Evolutionary conservation across 2,888 invertebrate species (phyloP).

Genomic region (Celastrina argiolus): DNA sequence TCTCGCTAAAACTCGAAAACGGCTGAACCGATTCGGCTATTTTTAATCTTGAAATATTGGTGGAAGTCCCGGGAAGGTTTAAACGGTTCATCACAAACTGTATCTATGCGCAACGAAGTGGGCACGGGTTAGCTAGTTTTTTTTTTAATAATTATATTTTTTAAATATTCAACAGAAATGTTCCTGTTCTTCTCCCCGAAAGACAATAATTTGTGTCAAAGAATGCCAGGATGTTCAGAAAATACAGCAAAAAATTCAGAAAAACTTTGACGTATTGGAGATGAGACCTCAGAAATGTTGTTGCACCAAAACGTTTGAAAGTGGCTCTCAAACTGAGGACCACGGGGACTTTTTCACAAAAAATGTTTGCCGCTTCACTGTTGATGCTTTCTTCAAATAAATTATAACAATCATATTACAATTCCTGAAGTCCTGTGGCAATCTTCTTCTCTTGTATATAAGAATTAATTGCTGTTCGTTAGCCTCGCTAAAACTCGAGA

Average conservation of each 20-base stretch:
- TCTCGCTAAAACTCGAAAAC: too few species aligned
- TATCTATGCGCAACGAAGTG: too few species aligned
- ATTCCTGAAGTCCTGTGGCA: too few species aligned
- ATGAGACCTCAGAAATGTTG: neutral
- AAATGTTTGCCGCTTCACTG: constrained; percentile 22
- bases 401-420: neutral
- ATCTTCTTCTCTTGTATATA: too few species aligned
- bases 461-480: too few species aligned
- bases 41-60: too few species aligned
- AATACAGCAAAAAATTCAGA: neutral
- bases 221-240: neutral
- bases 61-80: too few species aligned
- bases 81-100: too few species aligned
- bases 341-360: constrained; percentile 6
- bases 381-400: constrained; percentile 21
- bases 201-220: constrained; percentile 1
- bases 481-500: too few species aligned
- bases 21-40: too few species aligned
- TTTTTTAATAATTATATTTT: too few species aligned
- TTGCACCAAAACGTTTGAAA: constrained; percentile 8
- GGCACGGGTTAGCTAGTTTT: too few species aligned
- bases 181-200: neutral
- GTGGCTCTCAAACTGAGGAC: constrained; percentile 17
- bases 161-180: neutral
- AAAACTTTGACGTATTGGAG: neutral